Base-by-base conservation (phyloP, 2,888 invertebrate species). In the Ormyrus nitidulus region DNA sequence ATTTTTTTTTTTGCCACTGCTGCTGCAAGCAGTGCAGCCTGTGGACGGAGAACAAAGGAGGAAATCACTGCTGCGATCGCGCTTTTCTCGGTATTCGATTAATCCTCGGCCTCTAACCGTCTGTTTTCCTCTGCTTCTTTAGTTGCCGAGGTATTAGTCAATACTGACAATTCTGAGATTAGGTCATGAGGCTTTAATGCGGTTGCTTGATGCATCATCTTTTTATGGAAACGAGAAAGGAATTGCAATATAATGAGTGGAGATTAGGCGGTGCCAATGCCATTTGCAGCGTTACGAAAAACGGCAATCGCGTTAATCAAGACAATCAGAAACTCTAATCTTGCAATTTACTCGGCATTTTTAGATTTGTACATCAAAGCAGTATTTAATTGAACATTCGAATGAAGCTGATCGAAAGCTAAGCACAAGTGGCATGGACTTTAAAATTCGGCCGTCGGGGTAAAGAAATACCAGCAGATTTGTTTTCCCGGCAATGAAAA, bases 401-500 rank as follows among this genome's bases (percentile, higher is more conserved):
- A 5, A 69, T 56, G 49, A 54, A 70, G 48, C 11, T 49, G 69
- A 77, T 69, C 64, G 64, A 64, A 48, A 53, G 19, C n/a, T 6
- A 7, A 62, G 6, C 8, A 6, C 46, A 10, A 44, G 56, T 6
- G 68, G 10, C 65, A 5, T 10, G 49, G 11, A 51, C 56, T 49
- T 48, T 54, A 69, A 79, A 74, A 73, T 59, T 48, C 64, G 44
- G 1, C 54, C n/a, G 34, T 34, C 54, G 10, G 48, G 62, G 4
- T 13, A 13, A 53, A 68, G 34, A 72, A 54, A 59, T 19, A 53
- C 64, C 3, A 19, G 58, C 56, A 59, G 64, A 80, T 76, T 80
- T 66, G 66, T 71, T 80, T 71, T 11, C 59, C 11, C 56, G 51
- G 66, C 13, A 61, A 80, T 66, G 68, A 58, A 79, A 70, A 19